A percentile compares a stretch with the other conserved stretches of the same genome.
Conservation (phyloP, 2,113 vertebrate genomes). For the Onychostruthus taczanowskii region DNA sequence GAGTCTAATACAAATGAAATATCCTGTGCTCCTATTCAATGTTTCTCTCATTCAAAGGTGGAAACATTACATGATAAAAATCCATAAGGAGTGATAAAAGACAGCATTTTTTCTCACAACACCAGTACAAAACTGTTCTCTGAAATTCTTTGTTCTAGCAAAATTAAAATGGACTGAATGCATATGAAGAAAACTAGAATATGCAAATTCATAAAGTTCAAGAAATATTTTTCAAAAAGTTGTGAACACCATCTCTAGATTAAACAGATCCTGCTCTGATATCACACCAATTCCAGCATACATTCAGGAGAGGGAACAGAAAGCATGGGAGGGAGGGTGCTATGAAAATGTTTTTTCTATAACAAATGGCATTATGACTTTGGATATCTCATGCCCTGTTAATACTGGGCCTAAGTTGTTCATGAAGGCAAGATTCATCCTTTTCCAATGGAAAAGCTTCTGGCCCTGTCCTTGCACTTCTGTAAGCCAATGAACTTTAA, state of each 20-base stretch:
- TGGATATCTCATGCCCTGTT: neutral
- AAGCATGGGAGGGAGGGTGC: neutral
- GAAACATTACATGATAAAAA: neutral
- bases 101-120: neutral
- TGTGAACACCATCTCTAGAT: neutral
- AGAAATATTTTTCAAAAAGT: neutral
- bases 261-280: neutral
- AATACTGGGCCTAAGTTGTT: neutral
- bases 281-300: neutral
- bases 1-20: slow-evolving; percentile 21
- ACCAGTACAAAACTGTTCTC: neutral
- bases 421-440: neutral
- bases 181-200: neutral
- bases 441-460: neutral
- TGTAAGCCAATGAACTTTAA: neutral
- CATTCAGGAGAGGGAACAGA: neutral
- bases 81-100: neutral
- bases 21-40: neutral
- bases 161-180: neutral
- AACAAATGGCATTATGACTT: neutral
- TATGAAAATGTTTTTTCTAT: neutral
- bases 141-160: neutral
- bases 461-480: neutral
- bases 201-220: neutral
- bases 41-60: neutral